These are phyloP conservation scores for Eubasilissa splendida DNA, from an alignment of 2,888 invertebrate genomes.

Conservation along the genomic window DNA sequence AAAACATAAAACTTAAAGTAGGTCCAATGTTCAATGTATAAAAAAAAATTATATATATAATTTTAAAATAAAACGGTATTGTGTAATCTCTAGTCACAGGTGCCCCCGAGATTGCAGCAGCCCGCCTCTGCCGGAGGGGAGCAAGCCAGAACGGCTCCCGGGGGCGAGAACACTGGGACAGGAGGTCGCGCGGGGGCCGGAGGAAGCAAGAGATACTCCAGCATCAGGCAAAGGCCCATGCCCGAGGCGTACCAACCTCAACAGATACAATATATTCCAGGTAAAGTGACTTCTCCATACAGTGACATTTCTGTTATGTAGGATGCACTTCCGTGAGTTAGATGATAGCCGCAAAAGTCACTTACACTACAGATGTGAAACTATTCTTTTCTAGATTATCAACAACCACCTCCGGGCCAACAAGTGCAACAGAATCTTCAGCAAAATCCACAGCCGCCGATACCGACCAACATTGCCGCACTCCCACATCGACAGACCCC, in stretches of 20 bases:
- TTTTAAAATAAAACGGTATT: not conserved
- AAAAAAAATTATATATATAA: too few species aligned
- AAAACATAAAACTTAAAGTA: too few species aligned
- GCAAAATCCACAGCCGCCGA: conserved; percentile 1
- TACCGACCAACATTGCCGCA: conserved; percentile 64
- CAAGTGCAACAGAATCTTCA: conserved; percentile 38
- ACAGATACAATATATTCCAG: conserved; percentile 44
- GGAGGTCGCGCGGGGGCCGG: conserved; percentile 60
- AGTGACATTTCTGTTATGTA: not conserved
- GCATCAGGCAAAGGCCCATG: conserved; percentile 73
- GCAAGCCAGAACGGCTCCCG: not conserved
- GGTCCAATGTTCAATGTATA: too few species aligned
- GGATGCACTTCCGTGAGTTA: not conserved
- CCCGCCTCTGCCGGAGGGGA: not conserved
- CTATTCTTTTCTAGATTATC: conserved; percentile 41
- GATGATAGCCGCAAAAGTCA: not conserved
- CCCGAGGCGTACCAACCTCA: conserved; percentile 68
- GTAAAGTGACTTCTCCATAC: not conserved
- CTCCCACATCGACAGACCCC: conserved; percentile 61
- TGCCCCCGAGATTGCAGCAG: conserved; percentile 50
- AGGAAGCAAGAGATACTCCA: conserved; percentile 74
- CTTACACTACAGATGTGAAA: not conserved
- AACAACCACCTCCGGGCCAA: conserved; percentile 55
- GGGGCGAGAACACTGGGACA: conserved; percentile 50
- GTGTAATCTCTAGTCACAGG: conserved; percentile 31